Conservation (phyloP, 1,140 invertebrate genomes). For the Caenorhabditis inopinata region DNA sequence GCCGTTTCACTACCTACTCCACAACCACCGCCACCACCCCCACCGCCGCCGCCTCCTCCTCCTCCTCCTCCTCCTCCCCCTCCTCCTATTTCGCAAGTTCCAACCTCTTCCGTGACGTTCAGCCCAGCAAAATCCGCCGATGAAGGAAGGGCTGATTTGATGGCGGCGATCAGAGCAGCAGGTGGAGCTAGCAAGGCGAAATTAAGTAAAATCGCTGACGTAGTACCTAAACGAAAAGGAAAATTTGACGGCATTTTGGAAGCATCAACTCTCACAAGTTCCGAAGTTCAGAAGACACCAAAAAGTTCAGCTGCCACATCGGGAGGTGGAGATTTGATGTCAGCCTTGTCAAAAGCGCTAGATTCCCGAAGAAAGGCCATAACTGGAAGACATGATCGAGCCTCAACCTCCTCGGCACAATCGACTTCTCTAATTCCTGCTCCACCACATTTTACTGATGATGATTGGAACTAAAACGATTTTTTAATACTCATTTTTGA, state of each 20-base stretch:
- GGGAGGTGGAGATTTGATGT: constrained; percentile 39
- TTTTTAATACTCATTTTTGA: neutral
- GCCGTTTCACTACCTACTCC: neutral
- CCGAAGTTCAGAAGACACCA: neutral
- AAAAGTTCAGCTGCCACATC: neutral
- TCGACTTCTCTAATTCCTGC: constrained; percentile 16
- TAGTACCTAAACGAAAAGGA: neutral
- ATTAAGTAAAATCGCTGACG: neutral
- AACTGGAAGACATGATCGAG: neutral
- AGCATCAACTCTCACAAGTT: neutral
- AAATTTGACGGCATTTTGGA: constrained; percentile 2
- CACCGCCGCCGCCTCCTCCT: constrained; percentile 37
- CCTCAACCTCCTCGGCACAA: neutral
- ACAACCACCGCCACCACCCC: constrained; percentile 25
- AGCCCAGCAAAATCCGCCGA: neutral
- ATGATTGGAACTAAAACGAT: constrained; percentile 34
- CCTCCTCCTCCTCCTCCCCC: neutral
- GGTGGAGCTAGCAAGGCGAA: constrained; percentile 29
- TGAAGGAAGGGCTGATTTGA: constrained; percentile 21
- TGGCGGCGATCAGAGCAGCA: constrained; percentile 39
- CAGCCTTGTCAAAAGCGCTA: constrained; percentile 33
- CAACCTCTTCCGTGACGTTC: constrained; percentile 3
- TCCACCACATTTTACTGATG: constrained; percentile 10
- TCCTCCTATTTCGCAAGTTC: neutral
- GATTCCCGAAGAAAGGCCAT: constrained; percentile 42